Conservation (phyloP, 2,113 vertebrate species). For the Cathartes aura region DNA sequence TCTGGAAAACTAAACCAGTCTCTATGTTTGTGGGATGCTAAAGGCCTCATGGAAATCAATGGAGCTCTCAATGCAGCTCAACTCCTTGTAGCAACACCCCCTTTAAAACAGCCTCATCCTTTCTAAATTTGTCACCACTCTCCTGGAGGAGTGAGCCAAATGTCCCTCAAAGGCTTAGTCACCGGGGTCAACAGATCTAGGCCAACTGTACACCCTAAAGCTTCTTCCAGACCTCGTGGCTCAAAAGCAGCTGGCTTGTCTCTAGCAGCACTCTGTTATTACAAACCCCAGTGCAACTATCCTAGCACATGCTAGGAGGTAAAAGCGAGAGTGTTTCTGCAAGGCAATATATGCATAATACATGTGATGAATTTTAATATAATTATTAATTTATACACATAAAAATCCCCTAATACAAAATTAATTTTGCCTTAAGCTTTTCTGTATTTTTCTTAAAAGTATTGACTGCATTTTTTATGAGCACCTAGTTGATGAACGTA, state of each 20-base stretch:
- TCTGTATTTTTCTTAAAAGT: constrained; percentile 35
- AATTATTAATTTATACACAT: constrained; percentile 39
- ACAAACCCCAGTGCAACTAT: neutral
- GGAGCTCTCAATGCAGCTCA: neutral
- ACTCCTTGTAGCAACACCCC: neutral
- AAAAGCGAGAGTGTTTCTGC: neutral
- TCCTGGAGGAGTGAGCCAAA: neutral
- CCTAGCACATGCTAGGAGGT: neutral
- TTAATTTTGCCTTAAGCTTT: constrained; percentile 45
- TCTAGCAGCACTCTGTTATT: neutral
- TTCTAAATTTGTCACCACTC: neutral
- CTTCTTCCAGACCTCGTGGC: neutral
- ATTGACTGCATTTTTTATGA: constrained; percentile 6
- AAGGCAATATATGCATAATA: constrained; percentile 1
- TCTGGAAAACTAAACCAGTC: neutral
- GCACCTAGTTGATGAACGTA: neutral
- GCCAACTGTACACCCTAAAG: neutral
- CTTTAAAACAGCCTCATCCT: neutral
- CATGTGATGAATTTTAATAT: constrained; percentile 7
- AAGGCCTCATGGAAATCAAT: neutral
- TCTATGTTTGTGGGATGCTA: neutral
- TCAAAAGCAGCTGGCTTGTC: neutral
- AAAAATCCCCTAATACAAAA: constrained; percentile 39
- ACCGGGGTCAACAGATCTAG: neutral
- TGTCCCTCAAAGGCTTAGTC: neutral